Evolutionary conservation across 2,113 vertebrate species (phyloP).

Genomic region (Notarius quadriscutis): DNA sequence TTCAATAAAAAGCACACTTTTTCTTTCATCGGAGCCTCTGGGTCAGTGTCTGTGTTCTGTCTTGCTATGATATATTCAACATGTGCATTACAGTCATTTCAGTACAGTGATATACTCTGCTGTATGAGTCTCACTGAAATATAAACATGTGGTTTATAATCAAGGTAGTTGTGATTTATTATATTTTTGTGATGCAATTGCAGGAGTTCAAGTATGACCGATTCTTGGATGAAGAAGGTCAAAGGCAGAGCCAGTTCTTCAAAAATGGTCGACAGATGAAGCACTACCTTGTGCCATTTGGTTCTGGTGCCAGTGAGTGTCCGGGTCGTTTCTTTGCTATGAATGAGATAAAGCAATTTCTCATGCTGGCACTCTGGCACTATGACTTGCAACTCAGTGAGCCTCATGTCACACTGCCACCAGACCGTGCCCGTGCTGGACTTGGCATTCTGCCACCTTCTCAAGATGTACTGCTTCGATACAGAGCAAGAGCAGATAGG

Average conservation of each 20-base stretch:
- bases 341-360: slow-evolving; percentile 62
- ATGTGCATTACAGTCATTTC: neutral
- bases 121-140: neutral
- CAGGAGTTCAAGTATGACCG: slow-evolving; percentile 62
- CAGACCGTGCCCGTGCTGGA: slow-evolving; percentile 56
- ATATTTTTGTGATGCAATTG: neutral
- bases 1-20: no score
- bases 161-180: neutral
- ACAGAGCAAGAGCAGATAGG: slow-evolving; percentile 35
- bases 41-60: no score
- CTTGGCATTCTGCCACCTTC: slow-evolving; percentile 58
- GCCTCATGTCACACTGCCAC: neutral
- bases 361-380: slow-evolving; percentile 52
- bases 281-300: slow-evolving; percentile 60
- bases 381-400: slow-evolving; percentile 58
- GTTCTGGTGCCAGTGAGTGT: slow-evolving; percentile 61
- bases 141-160: neutral
- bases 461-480: slow-evolving; percentile 45
- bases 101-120: neutral
- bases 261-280: slow-evolving; percentile 59
- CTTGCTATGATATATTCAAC: no score
- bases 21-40: no score
- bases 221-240: slow-evolving; percentile 56
- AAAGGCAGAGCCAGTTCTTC: slow-evolving; percentile 55
- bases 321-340: slow-evolving; percentile 64